A percentile compares a stretch with the other conserved stretches of the same genome.
Conservation (phyloP, 2,888 invertebrate species). For the Brachypalpus laphriformis region DNA sequence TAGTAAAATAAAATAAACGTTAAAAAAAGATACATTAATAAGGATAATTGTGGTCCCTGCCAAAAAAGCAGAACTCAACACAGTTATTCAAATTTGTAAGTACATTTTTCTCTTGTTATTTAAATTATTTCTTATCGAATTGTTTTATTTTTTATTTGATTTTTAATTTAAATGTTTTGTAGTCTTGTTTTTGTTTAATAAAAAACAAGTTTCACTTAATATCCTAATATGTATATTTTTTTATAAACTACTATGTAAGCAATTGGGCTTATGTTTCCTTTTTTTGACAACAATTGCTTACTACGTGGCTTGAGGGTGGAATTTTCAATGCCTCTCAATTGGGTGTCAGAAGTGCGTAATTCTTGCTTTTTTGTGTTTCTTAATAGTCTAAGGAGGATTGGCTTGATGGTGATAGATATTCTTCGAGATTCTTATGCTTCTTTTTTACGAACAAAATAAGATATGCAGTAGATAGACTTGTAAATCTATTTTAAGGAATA, state of each 20-base stretch:
- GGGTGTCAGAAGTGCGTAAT: slow-evolving; percentile 66
- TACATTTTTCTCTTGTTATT: slow-evolving; percentile 31
- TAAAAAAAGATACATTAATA: slow-evolving; percentile 34
- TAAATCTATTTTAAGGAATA: slow-evolving; percentile 44
- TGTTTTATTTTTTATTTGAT: slow-evolving; percentile 42
- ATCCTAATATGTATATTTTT: slow-evolving; percentile 68
- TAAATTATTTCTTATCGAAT: slow-evolving; percentile 47
- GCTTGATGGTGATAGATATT: slow-evolving; percentile 20
- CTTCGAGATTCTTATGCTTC: slow-evolving; percentile 42
- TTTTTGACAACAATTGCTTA: slow-evolving; percentile 45
- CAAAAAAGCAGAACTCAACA: slow-evolving; percentile 73
- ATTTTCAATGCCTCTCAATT: slow-evolving; percentile 53
- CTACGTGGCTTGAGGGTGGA: slow-evolving; percentile 44
- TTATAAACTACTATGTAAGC: slow-evolving; percentile 66
- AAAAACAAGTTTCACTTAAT: slow-evolving; percentile 68
- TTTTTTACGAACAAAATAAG: slow-evolving; percentile 32
- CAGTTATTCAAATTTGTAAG: slow-evolving; percentile 59
- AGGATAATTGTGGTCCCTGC: slow-evolving; percentile 72
- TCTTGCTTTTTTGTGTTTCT: slow-evolving; percentile 21
- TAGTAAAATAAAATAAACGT: slow-evolving; percentile 3
- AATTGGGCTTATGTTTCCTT: slow-evolving; percentile 53
- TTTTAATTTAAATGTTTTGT: slow-evolving; percentile 65
- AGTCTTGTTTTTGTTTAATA: slow-evolving; percentile 67
- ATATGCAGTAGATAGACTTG: neutral
- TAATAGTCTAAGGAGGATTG: slow-evolving; percentile 56